Evolutionary conservation across 2,113 vertebrate genomes (phyloP).

Genomic region (Barnardius zonarius): DNA sequence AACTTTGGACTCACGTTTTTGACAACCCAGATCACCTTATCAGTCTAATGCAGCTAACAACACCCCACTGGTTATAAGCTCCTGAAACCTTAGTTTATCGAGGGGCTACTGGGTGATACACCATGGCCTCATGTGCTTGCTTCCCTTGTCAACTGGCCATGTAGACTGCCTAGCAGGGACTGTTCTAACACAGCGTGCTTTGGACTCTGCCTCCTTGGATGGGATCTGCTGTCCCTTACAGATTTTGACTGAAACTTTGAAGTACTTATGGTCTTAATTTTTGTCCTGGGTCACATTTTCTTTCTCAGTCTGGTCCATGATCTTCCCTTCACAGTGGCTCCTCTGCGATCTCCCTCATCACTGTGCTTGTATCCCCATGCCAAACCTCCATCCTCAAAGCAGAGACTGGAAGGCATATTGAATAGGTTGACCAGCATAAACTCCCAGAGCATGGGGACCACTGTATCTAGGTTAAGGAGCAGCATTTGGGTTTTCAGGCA

Average conservation of each 20-base stretch:
- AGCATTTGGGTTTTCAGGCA: neutral
- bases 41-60: neutral
- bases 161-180: neutral
- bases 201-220: neutral
- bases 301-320: neutral
- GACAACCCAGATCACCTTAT: neutral
- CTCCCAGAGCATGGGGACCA: neutral
- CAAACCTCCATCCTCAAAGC: neutral
- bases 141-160: neutral
- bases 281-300: neutral
- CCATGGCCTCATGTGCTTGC: neutral
- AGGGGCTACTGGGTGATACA: neutral
- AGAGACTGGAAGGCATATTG: neutral
- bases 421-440: neutral
- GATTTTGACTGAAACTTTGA: neutral
- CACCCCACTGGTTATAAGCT: neutral
- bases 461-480: neutral
- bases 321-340: neutral
- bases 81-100: neutral
- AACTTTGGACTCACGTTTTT: neutral
- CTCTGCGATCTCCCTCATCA: neutral
- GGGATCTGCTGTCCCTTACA: neutral
- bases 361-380: neutral
- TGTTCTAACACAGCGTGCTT: neutral
- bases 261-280: neutral